Evolutionary conservation across 2,797 vertebrate genomes (phyloP), one percentile per base, ranked within the genome.

Genomic region (Podarcis siculus): DNA sequence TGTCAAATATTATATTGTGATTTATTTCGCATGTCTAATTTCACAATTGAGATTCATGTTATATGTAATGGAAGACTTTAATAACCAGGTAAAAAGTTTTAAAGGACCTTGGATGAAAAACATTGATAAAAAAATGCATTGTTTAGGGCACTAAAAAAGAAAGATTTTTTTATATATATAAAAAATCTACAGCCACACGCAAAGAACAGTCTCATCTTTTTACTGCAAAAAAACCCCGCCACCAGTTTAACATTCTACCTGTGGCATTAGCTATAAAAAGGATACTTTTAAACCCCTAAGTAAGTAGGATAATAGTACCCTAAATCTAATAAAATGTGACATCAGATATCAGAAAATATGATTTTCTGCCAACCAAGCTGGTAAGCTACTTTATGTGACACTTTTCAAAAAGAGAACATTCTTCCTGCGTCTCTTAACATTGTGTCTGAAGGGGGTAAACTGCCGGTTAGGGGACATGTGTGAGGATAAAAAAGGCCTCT

Each of bases 331-430:
- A 95, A 95, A 96, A 96, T 95, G 95, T 96, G 96, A 97, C 95
- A 96, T 86, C 71, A 95, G 89, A 94, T 92, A 95, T 95, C 96
- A 95, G 94, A 96, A 96, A 96, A 97, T 94, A 96, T 95, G 95
- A 95, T 94, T 96, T 95, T 97, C 95, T 95, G 94, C 94, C 96
- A 95, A 91, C 85, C 73, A 91, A 90, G 93, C 93, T 92, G 93
- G 93, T 95, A 93, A 93, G 91, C 91, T 95, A 96, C 94, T 96
- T 95, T 92, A 94, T 95, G 94, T 97, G 97, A 97, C 94, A 93
- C 95, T 92, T 95, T 90, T 96, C 95, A 96, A 97, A 97, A 98
- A 98, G 96, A 97, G 97, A 97, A 97, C 97, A 97, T 97, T 97
- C 96, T 96, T 95, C 92, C 88, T 94, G 89, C 96, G 96, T 97